Evolutionary conservation across 1,140 invertebrate species (phyloP), one percentile per base, ranked within the genome.

Genomic region (Agrilus planipennis): DNA sequence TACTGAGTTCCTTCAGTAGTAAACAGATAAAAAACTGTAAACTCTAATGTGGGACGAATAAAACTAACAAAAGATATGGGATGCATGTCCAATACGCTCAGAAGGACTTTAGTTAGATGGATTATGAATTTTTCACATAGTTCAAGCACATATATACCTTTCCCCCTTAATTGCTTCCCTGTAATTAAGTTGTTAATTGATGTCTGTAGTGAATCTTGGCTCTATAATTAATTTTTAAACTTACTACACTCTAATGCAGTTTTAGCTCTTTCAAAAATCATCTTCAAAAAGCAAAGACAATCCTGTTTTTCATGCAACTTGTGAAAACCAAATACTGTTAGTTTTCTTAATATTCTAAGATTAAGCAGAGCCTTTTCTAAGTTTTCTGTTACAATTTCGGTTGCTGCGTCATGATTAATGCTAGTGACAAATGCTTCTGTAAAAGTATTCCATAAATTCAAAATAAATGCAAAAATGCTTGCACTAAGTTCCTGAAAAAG

Each of bases 1-100:
- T 80, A 71, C 49, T 69, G 64, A 63, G 84, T 75, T 23, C 81
- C 84, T 38, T 70, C 66, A 30, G 81, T 74, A 15, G 85, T 88
- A 58, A 96, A 95, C 47, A 86, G 82, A 64, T 89, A 90, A 59
- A 77, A 82, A 31, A 82, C 71, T 16, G 83, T 74, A 54, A 91
- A 85, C 54, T 92, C 81, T 39, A 95, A 58, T 0, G 83, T 77
- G 7, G 77, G 72, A 28, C 76, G 68, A 36, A 93, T 80, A 20
- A 89, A 79, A 40, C 81, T 75, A 16, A 88, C 72, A 58, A 80
- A 92, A 3, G 80, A 81, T 45, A 79, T 70, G 0, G 87, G 79
- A 60, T 89, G 84, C 2, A 65, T 66, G 42, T 89, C 81, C 41
- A 89, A 60, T 27, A 89, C 69, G 21, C 78, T 76, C 27, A 86